Evolutionary conservation across 2,888 invertebrate genomes (phyloP), one percentile per base, ranked within the genome.

Genomic region (Heliothis peltigera): DNA sequence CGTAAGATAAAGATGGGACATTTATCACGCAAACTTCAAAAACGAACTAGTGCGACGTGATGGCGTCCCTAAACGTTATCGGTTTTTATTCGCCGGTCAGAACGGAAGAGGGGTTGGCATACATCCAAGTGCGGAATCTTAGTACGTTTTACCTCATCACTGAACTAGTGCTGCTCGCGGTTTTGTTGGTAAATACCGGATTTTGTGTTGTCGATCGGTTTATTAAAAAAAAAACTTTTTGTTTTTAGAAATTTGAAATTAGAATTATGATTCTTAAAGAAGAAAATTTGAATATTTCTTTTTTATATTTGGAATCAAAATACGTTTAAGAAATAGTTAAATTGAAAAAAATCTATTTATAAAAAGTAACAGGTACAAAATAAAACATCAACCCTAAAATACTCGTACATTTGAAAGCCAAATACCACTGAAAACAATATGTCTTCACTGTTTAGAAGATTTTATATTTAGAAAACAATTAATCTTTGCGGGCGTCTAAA

Each of bases 31-130:
- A 42, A 21, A 59, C 10, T 71, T 64, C 17, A 39, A 47, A 32
- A 49, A 18, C 0, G 3, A 52, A 44, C 32, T 57, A 64, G 56
- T 55, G 3, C 51, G 18, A 25, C 35, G 47, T 54, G 35, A 59
- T 57, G 19, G 28, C 53, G 63, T 72, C 70, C 17, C 53, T 59
- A 21, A 48, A 32, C 47, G 32, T 64, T 70, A 70, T 65, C 43
- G 48, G 57, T 60, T 66, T 63, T 67, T 64, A 68, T 70, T 69
- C 64, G 64, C 55, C 62, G 52, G 64, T 76, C 57, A 19, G 56
- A 73, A 70, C 82, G 84, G 82, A 85, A 84, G 83, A 78, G 59
- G 59, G 48, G 17, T 71, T 87, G 86, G 86, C 82, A n/a, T 15
- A 2, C 0, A 6, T 75, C 86, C 86, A 86, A 80, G 64, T 72